A percentile compares a stretch with the other conserved stretches of the same genome.
These are phyloP conservation scores for Clistopyga incitator DNA, from an alignment of 2,888 invertebrate species.

Conservation along the genomic window DNA sequence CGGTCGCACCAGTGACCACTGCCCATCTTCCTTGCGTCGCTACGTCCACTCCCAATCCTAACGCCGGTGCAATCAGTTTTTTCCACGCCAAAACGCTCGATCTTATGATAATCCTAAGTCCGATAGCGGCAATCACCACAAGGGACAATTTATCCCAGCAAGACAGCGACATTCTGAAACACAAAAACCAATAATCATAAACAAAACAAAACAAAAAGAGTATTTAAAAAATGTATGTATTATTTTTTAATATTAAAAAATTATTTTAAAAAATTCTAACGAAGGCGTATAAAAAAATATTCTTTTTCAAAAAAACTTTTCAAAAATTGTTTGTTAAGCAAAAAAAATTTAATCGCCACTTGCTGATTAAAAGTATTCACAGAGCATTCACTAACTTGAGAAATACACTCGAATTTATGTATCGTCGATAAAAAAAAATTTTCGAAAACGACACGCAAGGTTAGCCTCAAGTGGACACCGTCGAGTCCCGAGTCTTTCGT, in stretches of 20 bases:
- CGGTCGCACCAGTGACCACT: slow-evolving; percentile 94
- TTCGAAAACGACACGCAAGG: not conserved
- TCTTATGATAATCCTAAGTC: slow-evolving; percentile 76
- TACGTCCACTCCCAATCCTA: slow-evolving; percentile 80
- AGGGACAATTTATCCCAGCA: slow-evolving; percentile 81
- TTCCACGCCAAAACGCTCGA: slow-evolving; percentile 77
- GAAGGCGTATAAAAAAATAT: too few relatives aligned
- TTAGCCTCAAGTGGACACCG: slow-evolving; percentile 29
- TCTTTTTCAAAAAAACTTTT: too few relatives aligned
- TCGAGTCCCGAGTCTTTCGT: slow-evolving; percentile 43
- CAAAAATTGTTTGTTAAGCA: too few relatives aligned
- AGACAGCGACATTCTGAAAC: slow-evolving; percentile 79
- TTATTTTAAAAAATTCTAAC: too few relatives aligned
- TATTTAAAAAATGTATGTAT: too few relatives aligned
- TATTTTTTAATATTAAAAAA: not conserved
- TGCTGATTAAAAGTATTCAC: not conserved
- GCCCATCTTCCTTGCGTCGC: slow-evolving; percentile 81
- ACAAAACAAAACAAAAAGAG: not conserved
- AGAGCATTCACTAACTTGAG: not conserved
- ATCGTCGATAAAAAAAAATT: not conserved
- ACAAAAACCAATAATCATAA: not conserved
- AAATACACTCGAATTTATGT: not conserved
- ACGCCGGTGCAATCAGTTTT: slow-evolving; percentile 78
- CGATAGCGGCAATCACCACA: slow-evolving; percentile 78
- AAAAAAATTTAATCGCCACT: not conserved